A percentile compares a stretch with the other conserved stretches of the same genome.
Conservation (phyloP, 2,113 vertebrate species). For the Canis aureus region DNA sequence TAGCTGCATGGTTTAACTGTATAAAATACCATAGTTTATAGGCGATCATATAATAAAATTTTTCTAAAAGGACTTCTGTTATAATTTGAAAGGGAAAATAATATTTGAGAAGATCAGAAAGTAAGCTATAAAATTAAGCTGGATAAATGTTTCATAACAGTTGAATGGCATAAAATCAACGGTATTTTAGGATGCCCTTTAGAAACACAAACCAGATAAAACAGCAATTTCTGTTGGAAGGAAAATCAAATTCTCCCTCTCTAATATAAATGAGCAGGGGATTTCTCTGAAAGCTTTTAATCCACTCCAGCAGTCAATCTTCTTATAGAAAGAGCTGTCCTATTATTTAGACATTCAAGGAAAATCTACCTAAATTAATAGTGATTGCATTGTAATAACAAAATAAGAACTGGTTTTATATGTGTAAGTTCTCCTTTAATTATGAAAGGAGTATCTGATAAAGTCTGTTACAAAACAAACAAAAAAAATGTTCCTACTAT, state of each 20-base stretch:
- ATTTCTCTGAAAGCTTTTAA: constrained; percentile 79
- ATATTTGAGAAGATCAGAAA: constrained; percentile 45
- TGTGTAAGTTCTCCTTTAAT: not conserved
- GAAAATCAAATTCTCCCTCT: constrained; percentile 74
- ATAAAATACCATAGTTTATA: not conserved
- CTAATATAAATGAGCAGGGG: constrained; percentile 70
- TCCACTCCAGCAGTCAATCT: constrained; percentile 75
- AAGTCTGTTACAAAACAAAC: not conserved
- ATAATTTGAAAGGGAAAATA: constrained; percentile 3
- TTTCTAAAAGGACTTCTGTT: constrained; percentile 18
- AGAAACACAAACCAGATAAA: constrained; percentile 60
- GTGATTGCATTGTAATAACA: not conserved
- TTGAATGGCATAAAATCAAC: constrained; percentile 61
- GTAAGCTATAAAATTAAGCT: constrained; percentile 58
- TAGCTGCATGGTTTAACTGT: not conserved
- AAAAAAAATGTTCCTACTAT: not conserved
- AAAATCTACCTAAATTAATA: constrained; percentile 51
- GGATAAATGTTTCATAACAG: constrained; percentile 62
- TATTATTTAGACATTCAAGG: constrained; percentile 62
- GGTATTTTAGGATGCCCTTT: constrained; percentile 72
- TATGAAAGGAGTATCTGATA: not conserved
- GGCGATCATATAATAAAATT: not conserved
- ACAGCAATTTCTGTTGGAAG: constrained; percentile 74
- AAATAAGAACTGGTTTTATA: not conserved
- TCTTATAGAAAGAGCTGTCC: constrained; percentile 52